Evolutionary conservation across 2,888 invertebrate genomes (phyloP).

Genomic region (Leptura quadrifasciata): DNA sequence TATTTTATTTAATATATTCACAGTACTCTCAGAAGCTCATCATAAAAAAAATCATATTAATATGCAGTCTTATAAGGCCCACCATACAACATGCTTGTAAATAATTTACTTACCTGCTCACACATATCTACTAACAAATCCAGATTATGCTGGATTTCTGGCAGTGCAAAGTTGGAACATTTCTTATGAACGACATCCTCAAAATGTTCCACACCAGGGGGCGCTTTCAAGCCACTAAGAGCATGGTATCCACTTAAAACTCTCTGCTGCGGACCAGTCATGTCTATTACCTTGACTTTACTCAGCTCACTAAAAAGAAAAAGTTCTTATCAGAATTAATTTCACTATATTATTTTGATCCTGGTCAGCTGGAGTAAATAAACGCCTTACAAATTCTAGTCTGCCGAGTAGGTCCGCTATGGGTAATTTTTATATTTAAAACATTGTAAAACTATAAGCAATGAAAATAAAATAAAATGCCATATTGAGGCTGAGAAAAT

Average conservation of each 20-base stretch:
- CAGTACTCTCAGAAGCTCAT: no score
- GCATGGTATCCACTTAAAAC: constrained; percentile 96
- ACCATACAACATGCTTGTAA: no score
- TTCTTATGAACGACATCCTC: constrained; percentile 80
- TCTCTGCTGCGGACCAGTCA: constrained; percentile 97
- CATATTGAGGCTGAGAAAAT: no score
- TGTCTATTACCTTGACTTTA: constrained; percentile 98
- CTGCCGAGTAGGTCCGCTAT: no score
- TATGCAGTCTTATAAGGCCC: no score
- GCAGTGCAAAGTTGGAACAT: constrained; percentile 84
- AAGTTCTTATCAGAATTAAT: not conserved
- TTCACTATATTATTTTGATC: not conserved
- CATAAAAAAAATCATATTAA: no score
- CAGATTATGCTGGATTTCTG: constrained; percentile 94
- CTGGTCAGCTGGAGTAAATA: not conserved
- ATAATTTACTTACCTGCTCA: constrained; percentile 80
- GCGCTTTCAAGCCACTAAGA: constrained; percentile 80
- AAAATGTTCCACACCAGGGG: constrained; percentile 78
- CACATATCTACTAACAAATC: constrained; percentile 93
- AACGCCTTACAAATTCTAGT: no score
- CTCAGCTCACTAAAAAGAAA: constrained; percentile 78
- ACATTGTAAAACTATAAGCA: no score
- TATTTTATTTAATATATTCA: no score
- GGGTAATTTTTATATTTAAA: no score
- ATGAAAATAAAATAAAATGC: no score